These are phyloP conservation scores for Podocnemis expansa DNA, from an alignment of 2,113 vertebrate genomes.

Conservation along the genomic window DNA sequence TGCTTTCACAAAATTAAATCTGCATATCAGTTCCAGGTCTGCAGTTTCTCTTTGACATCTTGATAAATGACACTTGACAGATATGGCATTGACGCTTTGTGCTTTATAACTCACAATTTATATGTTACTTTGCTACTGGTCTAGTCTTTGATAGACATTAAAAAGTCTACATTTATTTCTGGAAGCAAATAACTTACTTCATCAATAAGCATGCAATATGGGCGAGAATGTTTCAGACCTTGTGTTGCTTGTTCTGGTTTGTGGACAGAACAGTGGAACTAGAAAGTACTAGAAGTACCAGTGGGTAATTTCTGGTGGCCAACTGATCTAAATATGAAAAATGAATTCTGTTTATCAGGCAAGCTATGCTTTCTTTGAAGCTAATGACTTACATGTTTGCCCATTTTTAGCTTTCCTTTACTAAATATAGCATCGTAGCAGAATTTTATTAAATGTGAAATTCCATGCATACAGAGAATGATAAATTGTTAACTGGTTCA, in stretches of 20 bases:
- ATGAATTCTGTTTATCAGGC: conserved; percentile 43
- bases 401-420: conserved; percentile 23
- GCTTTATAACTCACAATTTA: neutral
- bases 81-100: neutral
- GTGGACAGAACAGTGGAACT: neutral
- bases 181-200: neutral
- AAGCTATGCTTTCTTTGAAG: conserved; percentile 10
- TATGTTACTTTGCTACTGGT: neutral
- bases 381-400: conserved; percentile 19
- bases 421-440: conserved; percentile 38
- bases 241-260: neutral
- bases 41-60: too few species aligned
- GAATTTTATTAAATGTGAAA: conserved; percentile 34
- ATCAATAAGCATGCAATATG: neutral
- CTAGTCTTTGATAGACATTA: neutral
- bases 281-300: neutral
- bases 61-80: neutral
- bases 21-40: too few species aligned
- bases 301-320: conserved; percentile 4
- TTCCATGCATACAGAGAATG: conserved; percentile 24
- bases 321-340: conserved; percentile 17
- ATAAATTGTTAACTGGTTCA: conserved; percentile 62
- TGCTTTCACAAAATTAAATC: too few species aligned
- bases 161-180: neutral
- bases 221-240: neutral